Evolutionary conservation across 2,888 invertebrate genomes (phyloP), one percentile per base, ranked within the genome.

Genomic region (Leptinotarsa peninsularis): DNA sequence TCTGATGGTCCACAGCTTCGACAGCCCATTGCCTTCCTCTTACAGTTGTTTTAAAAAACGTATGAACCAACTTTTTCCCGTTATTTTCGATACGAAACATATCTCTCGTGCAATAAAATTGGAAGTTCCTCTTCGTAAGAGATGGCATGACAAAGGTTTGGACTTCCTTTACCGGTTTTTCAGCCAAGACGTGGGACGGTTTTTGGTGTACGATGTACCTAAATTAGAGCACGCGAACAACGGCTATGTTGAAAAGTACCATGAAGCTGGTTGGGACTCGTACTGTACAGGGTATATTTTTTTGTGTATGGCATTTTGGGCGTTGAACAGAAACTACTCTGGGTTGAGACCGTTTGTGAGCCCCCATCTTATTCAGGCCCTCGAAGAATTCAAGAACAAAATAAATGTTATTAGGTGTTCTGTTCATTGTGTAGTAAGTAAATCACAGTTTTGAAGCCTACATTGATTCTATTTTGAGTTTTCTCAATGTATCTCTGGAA

Each of bases 181-280:
- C 83, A 89, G 89, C 72, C 88, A 91, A 74, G 89, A 89, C 0
- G 86, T 87, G 14, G 90, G 90, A 14, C 81, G 83, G 63, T 79
- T 85, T 77, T 79, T 89, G 75, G 85, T 83, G 2, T 60, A 87
- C n/a, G 85, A 87, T 82, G 86, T 89, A 5, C 90, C 90, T 4
- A 66, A 79, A 13, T 88, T 90, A 70, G 84, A 85, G 79, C 78
- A 84, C 54, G 80, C 83, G 63, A 80, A 82, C 21, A 75, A 81
- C 13, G 77, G 82, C 33, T 79, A 77, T 74, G 76, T 78, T 60
- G 84, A 83, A 56, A 83, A 82, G 52, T 89, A 88, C 82, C 96
- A 96, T 82, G 93, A 95, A 84, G 96, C 96, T n/a, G 95, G 94
- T 1, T 96, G 94, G 92, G 96, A 96, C 87, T 93, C 96, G 0